phyloP scores from a whole-genome alignment of 2,113 vertebrate species.

The Trematomus loennbergii region DNA sequence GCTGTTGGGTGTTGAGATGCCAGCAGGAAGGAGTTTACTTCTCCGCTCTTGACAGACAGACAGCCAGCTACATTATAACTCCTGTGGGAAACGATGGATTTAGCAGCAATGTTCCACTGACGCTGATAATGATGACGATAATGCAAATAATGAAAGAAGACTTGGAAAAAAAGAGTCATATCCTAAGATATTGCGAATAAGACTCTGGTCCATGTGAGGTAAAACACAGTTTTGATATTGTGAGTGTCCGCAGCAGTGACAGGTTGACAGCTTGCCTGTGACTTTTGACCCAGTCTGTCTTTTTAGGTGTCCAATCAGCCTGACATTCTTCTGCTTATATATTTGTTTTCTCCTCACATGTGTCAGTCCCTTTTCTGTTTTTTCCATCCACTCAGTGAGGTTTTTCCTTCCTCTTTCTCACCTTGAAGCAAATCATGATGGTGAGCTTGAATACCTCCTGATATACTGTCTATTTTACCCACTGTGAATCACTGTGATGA shows the following conservation, averaged over 20 bases:
- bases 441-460: constrained; percentile 24
- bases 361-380: not conserved
- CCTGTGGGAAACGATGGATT: constrained; percentile 45
- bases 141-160: constrained; percentile 37
- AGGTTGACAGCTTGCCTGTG: constrained; percentile 47
- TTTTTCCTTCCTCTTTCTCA: constrained; percentile 27
- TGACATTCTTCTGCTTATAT: not conserved
- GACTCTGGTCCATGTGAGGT: constrained; percentile 27
- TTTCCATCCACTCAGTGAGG: constrained; percentile 25
- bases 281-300: constrained; percentile 49
- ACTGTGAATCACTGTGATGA: constrained; percentile 29
- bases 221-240: constrained; percentile 19
- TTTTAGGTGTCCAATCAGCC: constrained; percentile 2
- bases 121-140: constrained; percentile 22
- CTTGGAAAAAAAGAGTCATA: not conserved
- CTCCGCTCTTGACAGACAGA: constrained; percentile 39
- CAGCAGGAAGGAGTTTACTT: constrained; percentile 49
- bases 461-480: not conserved
- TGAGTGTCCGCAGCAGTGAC: constrained; percentile 40
- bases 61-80: constrained; percentile 54
- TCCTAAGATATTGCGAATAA: constrained; percentile 13
- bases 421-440: constrained; percentile 37
- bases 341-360: not conserved
- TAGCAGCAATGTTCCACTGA: constrained; percentile 14
- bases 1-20: constrained; percentile 45